Conservation (phyloP, 1,140 invertebrate species). For the Melanaphis sacchari region DNA sequence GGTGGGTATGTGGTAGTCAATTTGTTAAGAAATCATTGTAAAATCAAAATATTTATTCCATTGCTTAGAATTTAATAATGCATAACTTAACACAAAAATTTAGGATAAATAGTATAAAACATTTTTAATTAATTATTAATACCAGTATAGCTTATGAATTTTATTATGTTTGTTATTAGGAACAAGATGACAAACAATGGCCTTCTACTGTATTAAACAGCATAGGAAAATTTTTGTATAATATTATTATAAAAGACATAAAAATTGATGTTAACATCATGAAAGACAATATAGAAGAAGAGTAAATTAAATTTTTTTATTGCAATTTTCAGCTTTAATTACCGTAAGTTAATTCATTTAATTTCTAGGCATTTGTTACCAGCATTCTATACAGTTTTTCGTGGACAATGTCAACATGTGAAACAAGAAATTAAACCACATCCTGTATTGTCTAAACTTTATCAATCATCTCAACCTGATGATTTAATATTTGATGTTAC, state of each 20-base stretch:
- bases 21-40: background rate
- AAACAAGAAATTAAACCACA: slow-evolving; percentile 87
- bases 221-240: slow-evolving; percentile 83
- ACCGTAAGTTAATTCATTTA: background rate
- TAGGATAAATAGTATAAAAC: background rate
- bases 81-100: background rate
- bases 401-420: slow-evolving; percentile 70
- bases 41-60: background rate
- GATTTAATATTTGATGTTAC: slow-evolving; percentile 75
- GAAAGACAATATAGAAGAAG: slow-evolving; percentile 61
- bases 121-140: slow-evolving; percentile 44
- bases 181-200: slow-evolving; percentile 71
- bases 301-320: slow-evolving; percentile 22
- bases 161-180: slow-evolving; percentile 62
- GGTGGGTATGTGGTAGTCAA: no score
- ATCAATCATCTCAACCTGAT: slow-evolving; percentile 71
- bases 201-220: slow-evolving; percentile 68
- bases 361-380: slow-evolving; percentile 69
- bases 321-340: background rate
- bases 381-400: slow-evolving; percentile 83
- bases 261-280: slow-evolving; percentile 79
- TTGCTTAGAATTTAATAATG: background rate
- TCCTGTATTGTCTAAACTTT: slow-evolving; percentile 74
- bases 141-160: background rate
- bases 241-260: slow-evolving; percentile 84